phyloP scores from a whole-genome alignment of 1,140 invertebrate genomes.

The Metopolophium dirhodum region DNA sequence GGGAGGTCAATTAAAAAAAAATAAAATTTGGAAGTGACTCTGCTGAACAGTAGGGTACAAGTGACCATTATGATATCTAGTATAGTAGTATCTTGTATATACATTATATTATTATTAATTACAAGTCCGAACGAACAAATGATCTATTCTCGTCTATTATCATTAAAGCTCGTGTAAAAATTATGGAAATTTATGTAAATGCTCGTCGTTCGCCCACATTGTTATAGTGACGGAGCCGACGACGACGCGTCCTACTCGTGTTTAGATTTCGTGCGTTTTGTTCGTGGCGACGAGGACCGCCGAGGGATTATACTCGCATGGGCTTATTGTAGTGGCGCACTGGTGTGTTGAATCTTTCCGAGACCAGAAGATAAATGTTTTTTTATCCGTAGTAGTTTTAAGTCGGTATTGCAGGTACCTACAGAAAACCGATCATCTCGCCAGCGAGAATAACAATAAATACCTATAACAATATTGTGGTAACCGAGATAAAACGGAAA shows the following conservation, averaged over 20 bases:
- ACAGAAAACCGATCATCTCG: not conserved
- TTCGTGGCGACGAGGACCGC: not conserved
- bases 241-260: not conserved
- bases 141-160: not conserved
- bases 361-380: not conserved
- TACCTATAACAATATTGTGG: not conserved
- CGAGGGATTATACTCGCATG: not conserved
- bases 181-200: conserved; percentile 9
- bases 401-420: not conserved
- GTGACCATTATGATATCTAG: no score
- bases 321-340: not conserved
- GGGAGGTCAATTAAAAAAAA: no score
- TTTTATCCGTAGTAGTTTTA: not conserved
- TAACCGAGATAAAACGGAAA: not conserved
- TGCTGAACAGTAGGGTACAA: no score
- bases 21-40: no score
- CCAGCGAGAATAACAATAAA: no score
- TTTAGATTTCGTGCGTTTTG: not conserved
- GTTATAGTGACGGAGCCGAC: not conserved
- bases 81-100: no score
- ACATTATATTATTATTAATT: not conserved
- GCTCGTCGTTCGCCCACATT: not conserved
- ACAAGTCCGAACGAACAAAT: not conserved
- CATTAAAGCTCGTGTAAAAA: not conserved
- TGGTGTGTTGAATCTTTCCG: not conserved